Evolutionary conservation across 2,888 invertebrate genomes (phyloP), one percentile per base, ranked within the genome.

Genomic region (Pediacus dermestoides): DNA sequence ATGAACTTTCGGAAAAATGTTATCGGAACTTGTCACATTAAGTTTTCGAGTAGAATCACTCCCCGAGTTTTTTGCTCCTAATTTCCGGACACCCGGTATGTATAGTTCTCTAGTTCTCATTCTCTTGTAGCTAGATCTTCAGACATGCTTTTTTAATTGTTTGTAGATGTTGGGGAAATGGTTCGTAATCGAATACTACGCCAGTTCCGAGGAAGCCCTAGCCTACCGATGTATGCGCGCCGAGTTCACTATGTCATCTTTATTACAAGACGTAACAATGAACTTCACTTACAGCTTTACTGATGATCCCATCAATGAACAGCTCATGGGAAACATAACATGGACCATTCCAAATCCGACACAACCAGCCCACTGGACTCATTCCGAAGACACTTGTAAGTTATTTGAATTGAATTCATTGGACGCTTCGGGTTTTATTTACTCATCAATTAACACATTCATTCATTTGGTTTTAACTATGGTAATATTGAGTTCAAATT

Each of bases 141-240:
- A n/a, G n/a, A n/a, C n/a, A n/a, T n/a, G n/a, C n/a, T n/a, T n/a
- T n/a, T n/a, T n/a, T 38, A n/a, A 11, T 34, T 32, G 35, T 23
- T 49, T 61, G 13, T 65, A 87, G 86, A 77, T 91, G 73, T 72
- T 89, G 54, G 89, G 90, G 6, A 75, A 77, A 47, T 91, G 90
- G 90, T 87, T 78, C 68, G 85, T 90, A 26, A 84, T 89, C 10
- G 88, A 90, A 61, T 90, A 90, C 69, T 91, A 88, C 61, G 89
- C 90, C 1, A 89, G 88, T 62, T 88, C 86, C 1, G 90, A 90
- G 67, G 90, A 90, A 70, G 82, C 86, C 2, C 74, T 88, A 4
- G 82, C 85, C 3, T 91, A 90, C 66, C 80, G 86, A 58, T 91
- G 90, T 60, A 90, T 91, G 90, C 74, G 80, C 48, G 83, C 88